Percentiles rank a stretch among this genome's conserved stretches.
Conservation (phyloP, 2,797 vertebrate genomes). For the Euthynnus affinis region DNA sequence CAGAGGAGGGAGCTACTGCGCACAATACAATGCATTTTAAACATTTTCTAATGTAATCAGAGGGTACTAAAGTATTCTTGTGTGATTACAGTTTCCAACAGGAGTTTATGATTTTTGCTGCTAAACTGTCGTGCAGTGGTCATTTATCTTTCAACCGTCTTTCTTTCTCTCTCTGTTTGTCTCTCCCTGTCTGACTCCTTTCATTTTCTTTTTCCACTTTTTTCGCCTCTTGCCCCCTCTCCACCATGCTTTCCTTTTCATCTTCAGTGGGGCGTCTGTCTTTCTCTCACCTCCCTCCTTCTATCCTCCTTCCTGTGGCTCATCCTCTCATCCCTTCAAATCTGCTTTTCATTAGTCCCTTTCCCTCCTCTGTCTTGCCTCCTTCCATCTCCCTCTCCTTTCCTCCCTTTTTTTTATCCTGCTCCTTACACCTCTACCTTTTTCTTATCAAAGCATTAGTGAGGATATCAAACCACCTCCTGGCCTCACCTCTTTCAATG, state of each 20-base stretch:
- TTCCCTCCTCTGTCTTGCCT: not conserved
- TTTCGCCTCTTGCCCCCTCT: not conserved
- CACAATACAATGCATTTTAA: conserved; percentile 66
- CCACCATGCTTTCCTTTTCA: not conserved
- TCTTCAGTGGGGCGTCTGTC: not conserved
- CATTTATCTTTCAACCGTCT: conserved; percentile 36
- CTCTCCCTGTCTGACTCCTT: conserved; percentile 7
- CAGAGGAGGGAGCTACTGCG: conserved; percentile 94
- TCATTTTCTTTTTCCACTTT: not conserved
- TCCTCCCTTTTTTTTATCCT: not conserved
- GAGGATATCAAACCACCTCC: conserved; percentile 37
- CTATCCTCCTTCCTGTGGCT: not conserved
- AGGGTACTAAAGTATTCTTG: conserved; percentile 54
- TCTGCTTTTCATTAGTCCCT: conserved; percentile 5
- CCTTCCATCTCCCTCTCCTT: not conserved
- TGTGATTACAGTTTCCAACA: conserved; percentile 67
- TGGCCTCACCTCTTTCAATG: conserved; percentile 23
- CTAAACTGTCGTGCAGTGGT: conserved; percentile 52
- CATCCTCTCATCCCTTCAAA: not conserved
- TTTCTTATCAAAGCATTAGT: conserved; percentile 41
- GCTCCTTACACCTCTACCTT: not conserved
- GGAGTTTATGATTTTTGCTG: conserved; percentile 27
- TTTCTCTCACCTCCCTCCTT: not conserved
- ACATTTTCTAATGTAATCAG: conserved; percentile 60
- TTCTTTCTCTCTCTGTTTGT: conserved; percentile 2